Conservation (phyloP, 37 sponge, comb jelly and placozoan genomes). For the Diacarnus erythraeanus region DNA sequence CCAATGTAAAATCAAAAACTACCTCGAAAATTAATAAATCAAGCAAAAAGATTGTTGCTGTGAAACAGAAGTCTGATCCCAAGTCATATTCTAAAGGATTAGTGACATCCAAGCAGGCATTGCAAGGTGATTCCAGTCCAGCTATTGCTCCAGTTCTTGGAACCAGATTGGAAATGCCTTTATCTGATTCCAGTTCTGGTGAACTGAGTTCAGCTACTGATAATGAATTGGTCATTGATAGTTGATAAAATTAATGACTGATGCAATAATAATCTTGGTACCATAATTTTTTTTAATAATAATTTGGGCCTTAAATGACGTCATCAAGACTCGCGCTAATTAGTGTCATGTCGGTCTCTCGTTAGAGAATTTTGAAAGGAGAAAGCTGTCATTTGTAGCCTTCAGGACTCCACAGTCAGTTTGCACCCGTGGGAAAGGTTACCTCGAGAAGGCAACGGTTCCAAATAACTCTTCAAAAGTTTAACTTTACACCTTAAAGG, state of each 20-base stretch:
- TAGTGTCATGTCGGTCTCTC: no score
- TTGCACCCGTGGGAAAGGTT: no score
- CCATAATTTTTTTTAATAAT: no score
- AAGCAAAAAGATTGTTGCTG: not conserved
- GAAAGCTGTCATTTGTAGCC: not conserved
- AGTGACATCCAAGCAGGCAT: not conserved
- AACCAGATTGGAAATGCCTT: slow-evolving; percentile 6
- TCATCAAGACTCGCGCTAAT: not conserved
- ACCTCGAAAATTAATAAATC: slow-evolving; percentile 5
- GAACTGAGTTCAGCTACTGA: slow-evolving; percentile 48
- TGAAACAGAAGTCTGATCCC: not conserved
- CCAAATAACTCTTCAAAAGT: no score
- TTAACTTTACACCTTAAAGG: no score
- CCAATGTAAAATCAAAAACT: not conserved
- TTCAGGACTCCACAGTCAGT: no score
- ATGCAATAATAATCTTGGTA: no score
- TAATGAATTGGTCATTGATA: slow-evolving; percentile 49
- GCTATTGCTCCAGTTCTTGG: slow-evolving; percentile 51
- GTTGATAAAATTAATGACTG: slow-evolving; percentile 1
- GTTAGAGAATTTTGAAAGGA: no score
- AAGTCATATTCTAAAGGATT: not conserved
- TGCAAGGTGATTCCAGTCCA: not conserved
- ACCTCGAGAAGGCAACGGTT: no score
- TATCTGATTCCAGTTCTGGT: slow-evolving; percentile 39
- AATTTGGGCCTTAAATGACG: no score